phyloP scores from a whole-genome alignment of 1,140 invertebrate species.

The Leptopilina clavipes region DNA sequence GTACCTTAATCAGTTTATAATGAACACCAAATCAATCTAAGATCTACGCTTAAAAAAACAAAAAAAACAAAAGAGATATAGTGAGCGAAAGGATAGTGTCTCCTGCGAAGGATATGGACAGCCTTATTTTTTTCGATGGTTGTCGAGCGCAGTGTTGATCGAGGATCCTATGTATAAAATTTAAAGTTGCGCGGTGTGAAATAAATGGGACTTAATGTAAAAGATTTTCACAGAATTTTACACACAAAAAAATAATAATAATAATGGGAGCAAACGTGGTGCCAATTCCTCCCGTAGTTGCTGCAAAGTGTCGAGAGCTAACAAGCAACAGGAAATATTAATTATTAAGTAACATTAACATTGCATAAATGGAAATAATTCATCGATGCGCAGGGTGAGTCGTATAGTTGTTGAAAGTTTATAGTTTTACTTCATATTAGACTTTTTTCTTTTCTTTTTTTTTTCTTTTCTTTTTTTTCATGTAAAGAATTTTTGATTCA shows the following conservation, averaged over 20 bases:
- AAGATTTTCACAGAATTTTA: conserved; percentile 34
- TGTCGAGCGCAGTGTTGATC: conserved; percentile 52
- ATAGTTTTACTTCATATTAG: conserved; percentile 72
- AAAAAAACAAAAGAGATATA: conserved; percentile 36
- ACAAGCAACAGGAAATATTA: conserved; percentile 44
- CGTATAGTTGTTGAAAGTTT: conserved; percentile 70
- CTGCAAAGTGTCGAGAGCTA: conserved; percentile 48
- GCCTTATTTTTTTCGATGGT: conserved; percentile 52
- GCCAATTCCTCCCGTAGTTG: conserved; percentile 71
- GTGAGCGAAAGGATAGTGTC: conserved; percentile 31
- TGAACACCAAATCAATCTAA: conserved; percentile 35
- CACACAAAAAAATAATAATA: conserved; percentile 34
- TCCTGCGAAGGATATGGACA: conserved; percentile 24
- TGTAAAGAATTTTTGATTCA: no score
- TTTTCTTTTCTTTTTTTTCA: no score
- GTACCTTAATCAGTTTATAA: conserved; percentile 33
- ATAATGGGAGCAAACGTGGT: conserved; percentile 73
- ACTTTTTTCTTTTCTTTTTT: conserved; percentile 48
- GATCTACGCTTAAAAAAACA: conserved; percentile 21
- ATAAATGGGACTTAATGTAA: conserved; percentile 19
- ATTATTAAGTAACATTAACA: conserved; percentile 52
- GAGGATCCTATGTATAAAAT: conserved; percentile 49
- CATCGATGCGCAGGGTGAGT: conserved; percentile 69
- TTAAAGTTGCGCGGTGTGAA: conserved; percentile 35
- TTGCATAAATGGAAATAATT: conserved; percentile 58